A percentile compares a stretch with the other conserved stretches of the same genome.
Evolutionary conservation across 2,888 invertebrate genomes (phyloP).

Genomic region (Heliothis peltigera): DNA sequence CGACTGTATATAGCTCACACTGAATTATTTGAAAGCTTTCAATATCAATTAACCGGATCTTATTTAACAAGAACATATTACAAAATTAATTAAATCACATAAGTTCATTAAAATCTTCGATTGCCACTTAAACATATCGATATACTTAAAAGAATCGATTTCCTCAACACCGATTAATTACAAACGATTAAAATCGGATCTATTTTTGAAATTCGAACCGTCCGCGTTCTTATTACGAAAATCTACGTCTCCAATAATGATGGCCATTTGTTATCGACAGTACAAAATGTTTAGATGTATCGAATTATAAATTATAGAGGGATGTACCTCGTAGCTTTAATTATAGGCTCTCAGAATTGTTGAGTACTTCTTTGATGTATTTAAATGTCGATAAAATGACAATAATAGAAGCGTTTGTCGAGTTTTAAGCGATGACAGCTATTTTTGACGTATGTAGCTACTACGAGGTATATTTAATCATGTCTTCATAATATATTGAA

Average conservation of each 20-base stretch:
- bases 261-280: constrained; percentile 42
- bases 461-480: constrained; percentile 7
- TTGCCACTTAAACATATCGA: constrained; percentile 43
- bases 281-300: constrained; percentile 50
- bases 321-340: constrained; percentile 44
- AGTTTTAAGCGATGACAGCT: constrained; percentile 28
- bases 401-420: constrained; percentile 45
- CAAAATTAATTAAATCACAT: too few relatives aligned
- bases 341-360: constrained; percentile 42
- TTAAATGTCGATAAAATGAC: constrained; percentile 49
- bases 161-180: constrained; percentile 46
- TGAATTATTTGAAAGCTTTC: too few relatives aligned
- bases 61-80: too few relatives aligned
- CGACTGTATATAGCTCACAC: too few relatives aligned
- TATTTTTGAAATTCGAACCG: constrained; percentile 52
- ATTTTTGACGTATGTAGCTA: constrained; percentile 4
- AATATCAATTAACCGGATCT: too few relatives aligned
- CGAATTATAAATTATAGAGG: constrained; percentile 44
- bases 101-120: background rate
- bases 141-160: constrained; percentile 34
- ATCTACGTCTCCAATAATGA: constrained; percentile 38
- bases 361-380: constrained; percentile 58
- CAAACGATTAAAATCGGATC: constrained; percentile 40
- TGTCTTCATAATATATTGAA: constrained; percentile 21
- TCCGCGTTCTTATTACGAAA: constrained; percentile 50